phyloP scores from a whole-genome alignment of 2,113 vertebrate species.

The Oreocharis arfaki region DNA sequence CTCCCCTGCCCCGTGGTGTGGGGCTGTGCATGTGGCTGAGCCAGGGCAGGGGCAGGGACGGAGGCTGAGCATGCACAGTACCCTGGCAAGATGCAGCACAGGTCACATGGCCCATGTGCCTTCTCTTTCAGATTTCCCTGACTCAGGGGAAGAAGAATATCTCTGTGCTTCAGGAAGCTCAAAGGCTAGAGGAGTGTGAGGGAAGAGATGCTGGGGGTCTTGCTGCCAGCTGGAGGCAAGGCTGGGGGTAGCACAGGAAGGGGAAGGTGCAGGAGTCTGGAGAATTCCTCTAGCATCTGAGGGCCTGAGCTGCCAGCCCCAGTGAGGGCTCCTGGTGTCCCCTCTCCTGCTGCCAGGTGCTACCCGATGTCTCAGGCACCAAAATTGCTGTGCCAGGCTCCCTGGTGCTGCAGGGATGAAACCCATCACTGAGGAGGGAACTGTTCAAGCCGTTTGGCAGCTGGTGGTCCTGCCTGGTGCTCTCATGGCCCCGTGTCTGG shows the following conservation, averaged over 20 bases:
- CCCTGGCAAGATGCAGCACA: accelerated
- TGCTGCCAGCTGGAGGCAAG: background rate
- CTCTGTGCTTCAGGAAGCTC: background rate
- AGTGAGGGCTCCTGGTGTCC: background rate
- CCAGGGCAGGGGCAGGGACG: background rate
- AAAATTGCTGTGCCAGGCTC: background rate
- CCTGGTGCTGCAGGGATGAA: background rate
- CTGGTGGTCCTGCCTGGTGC: background rate
- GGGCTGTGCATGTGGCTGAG: background rate
- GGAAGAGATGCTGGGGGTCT: background rate
- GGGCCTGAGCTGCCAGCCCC: background rate
- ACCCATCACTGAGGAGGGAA: accelerated
- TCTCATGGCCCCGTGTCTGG: accelerated
- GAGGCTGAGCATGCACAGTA: accelerated
- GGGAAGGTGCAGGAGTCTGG: background rate
- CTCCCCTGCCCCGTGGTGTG: background rate
- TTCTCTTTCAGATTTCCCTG: background rate
- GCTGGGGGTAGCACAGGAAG: background rate
- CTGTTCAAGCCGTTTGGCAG: accelerated
- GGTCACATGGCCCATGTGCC: accelerated
- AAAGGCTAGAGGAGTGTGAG: background rate
- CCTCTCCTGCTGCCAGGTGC: background rate
- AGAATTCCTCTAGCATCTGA: background rate
- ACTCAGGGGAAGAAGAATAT: background rate
- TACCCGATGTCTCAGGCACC: accelerated